Conservation (phyloP, 2,888 invertebrate genomes). For the Athalia rosae region DNA sequence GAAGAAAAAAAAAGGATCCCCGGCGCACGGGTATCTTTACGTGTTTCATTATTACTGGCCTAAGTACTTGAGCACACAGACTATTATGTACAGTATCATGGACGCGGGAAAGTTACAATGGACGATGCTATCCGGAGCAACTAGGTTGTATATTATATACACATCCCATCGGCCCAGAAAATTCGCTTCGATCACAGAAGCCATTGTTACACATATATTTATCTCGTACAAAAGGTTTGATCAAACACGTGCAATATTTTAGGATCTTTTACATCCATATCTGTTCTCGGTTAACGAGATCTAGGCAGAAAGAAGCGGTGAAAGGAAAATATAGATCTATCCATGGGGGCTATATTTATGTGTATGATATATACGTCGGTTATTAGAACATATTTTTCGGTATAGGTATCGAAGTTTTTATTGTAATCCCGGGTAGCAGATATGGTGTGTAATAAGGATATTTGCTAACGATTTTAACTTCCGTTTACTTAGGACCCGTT, state of each 20-base stretch:
- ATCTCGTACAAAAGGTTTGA: conserved; percentile 54
- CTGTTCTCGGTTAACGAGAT: background rate
- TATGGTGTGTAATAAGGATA: background rate
- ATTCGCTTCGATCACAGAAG: conserved; percentile 50
- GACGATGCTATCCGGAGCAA: too few relatives aligned
- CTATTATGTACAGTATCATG: conserved; percentile 55
- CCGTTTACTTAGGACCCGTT: conserved; percentile 26
- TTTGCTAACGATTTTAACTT: conserved; percentile 2
- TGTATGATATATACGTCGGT: conserved; percentile 1
- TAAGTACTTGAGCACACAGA: conserved; percentile 71
- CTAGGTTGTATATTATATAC: background rate
- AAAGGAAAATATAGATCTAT: background rate
- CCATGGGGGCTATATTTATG: background rate
- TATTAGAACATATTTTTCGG: background rate
- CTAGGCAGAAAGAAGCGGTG: background rate
- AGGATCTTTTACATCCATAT: conserved; percentile 33
- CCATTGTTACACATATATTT: conserved; percentile 50
- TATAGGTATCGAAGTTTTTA: background rate
- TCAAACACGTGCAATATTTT: conserved; percentile 57
- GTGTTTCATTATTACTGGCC: conserved; percentile 66
- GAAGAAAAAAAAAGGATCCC: background rate
- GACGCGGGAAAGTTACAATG: too few relatives aligned
- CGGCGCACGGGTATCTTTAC: background rate
- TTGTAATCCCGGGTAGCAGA: background rate
- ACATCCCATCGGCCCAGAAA: conserved; percentile 44